A percentile compares a stretch with the other conserved stretches of the same genome.
Conservation (phyloP, 2,113 vertebrate species). For the Axis porcinus region DNA sequence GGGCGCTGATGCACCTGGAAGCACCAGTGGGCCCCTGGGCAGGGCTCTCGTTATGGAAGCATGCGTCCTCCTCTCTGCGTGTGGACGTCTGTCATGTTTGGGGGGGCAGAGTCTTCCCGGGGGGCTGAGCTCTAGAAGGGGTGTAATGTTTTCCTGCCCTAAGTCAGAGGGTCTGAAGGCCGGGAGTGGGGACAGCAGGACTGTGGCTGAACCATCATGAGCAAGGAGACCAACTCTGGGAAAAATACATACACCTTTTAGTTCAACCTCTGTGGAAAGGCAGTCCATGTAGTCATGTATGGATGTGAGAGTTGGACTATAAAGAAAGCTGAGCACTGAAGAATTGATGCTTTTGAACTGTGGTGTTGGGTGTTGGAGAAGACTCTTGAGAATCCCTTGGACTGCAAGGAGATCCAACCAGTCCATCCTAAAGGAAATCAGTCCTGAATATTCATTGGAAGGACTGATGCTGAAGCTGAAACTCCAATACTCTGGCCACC, state of each 20-base stretch:
- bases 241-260: neutral
- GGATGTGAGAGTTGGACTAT: neutral
- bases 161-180: neutral
- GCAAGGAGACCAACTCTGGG: neutral
- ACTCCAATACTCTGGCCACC: neutral
- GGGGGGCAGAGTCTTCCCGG: neutral
- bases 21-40: neutral
- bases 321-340: accelerated
- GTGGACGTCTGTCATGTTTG: accelerated
- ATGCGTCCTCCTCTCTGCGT: neutral
- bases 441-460: neutral
- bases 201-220: accelerated
- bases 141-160: accelerated
- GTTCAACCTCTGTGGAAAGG: neutral
- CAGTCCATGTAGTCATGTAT: neutral
- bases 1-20: accelerated
- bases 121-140: neutral
- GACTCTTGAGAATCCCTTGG: neutral
- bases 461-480: neutral
- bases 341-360: neutral
- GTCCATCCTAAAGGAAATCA: neutral
- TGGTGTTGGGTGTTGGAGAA: neutral
- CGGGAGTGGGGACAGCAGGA: accelerated
- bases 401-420: neutral
- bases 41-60: accelerated